Evolutionary conservation across 2,888 invertebrate genomes (phyloP), one percentile per base, ranked within the genome.

Genomic region (Platycheirus rosarum): DNA sequence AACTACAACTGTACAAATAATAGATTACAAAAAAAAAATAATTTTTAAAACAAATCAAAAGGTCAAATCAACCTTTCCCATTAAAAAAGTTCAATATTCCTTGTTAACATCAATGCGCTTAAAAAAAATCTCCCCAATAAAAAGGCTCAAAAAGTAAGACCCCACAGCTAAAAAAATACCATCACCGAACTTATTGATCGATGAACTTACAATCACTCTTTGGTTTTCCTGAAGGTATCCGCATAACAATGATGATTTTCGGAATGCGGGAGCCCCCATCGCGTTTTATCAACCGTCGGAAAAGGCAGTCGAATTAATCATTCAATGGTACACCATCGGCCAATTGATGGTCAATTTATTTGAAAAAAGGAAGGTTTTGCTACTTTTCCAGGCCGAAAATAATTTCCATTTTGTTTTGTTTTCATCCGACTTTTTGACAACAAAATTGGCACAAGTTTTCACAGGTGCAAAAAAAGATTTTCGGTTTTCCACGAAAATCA

Each of bases 171-270:
- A 46, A 49, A 49, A 70, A 70, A 49, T 18, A n/a, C 40, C 42
- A 44, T 62, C 32, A 13, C n/a, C 32, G 14, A 44, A n/a, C 65
- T 16, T 37, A 48, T 71, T 71, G 77, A 77, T 77, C 71, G 71
- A 77, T 77, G 77, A 65, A 66, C 57, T 60, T 60, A 57, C 51
- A 75, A 75, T 69, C 68, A 69, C 49, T 75, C 62, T 60, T 62
- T 53, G 62, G 51, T 53, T 75, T 75, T 51, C 51, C 53, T 44
- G 51, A 53, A 68, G 26, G 35, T 44, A 40, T 57, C 14, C 66
- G 16, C 65, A 35, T 48, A 16, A 32, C 23, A 46, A 26, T 46
- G 40, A 76, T 26, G 46, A 9, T 16, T 40, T 40, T n/a, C n/a
- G n/a, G n/a, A n/a, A n/a, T n/a, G n/a, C 42, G 20, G 26, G 46